Evolutionary conservation across 2,888 invertebrate species (phyloP).

Genomic region (Hanleya hanleyi): DNA sequence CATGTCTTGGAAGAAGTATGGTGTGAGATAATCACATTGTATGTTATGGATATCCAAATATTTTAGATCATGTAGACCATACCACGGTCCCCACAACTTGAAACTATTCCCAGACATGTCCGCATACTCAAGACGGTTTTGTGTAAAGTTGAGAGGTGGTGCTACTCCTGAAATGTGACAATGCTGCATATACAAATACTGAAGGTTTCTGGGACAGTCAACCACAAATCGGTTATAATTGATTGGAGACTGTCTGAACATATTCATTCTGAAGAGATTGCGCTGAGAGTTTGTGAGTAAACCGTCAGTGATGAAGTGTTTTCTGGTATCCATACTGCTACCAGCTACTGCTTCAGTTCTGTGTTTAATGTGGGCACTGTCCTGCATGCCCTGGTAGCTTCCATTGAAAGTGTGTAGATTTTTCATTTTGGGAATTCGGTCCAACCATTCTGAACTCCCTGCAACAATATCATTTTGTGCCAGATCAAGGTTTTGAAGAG

Average conservation of each 20-base stretch:
- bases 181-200: too few relatives aligned
- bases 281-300: too few relatives aligned
- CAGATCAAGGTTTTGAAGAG: not conserved
- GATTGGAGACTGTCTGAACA: too few relatives aligned
- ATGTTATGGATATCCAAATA: conserved; percentile 13
- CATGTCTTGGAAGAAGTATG: conserved; percentile 8
- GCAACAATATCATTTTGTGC: not conserved
- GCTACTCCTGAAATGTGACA: too few relatives aligned
- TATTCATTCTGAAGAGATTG: too few relatives aligned
- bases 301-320: too few relatives aligned
- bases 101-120: conserved; percentile 13
- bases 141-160: not conserved
- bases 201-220: too few relatives aligned
- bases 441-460: not conserved
- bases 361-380: too few relatives aligned
- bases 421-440: not conserved
- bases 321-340: too few relatives aligned
- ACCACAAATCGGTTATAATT: too few relatives aligned
- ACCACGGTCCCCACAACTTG: not conserved
- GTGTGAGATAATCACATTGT: not conserved
- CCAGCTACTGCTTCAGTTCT: too few relatives aligned
- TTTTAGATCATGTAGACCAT: conserved; percentile 8
- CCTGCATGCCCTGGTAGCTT: not conserved
- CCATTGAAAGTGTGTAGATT: not conserved
- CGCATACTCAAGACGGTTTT: not conserved